phyloP scores from a whole-genome alignment of 2,113 vertebrate genomes.

The Petrocephalus microphthalmus region DNA sequence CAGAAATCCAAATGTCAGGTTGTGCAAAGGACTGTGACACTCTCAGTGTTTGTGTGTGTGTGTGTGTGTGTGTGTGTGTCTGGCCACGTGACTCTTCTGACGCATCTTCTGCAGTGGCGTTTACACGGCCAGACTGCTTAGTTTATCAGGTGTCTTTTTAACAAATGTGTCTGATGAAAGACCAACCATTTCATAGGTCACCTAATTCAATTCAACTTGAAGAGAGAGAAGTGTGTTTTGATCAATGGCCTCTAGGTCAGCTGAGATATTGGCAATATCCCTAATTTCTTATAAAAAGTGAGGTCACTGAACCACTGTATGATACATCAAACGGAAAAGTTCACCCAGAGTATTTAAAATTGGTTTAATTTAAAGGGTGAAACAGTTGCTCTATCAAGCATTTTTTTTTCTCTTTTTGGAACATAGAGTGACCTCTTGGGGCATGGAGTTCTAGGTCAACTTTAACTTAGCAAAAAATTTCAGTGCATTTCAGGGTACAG shows the following conservation, averaged over 20 bases:
- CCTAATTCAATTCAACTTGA: neutral
- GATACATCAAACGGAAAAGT: neutral
- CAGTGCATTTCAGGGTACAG: neutral
- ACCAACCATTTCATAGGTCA: neutral
- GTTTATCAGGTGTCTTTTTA: neutral
- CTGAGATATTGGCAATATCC: neutral
- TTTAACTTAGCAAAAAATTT: neutral
- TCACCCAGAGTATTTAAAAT: neutral
- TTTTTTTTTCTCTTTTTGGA: neutral
- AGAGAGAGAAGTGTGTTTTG: neutral
- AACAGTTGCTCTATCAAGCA: neutral
- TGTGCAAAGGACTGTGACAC: slow-evolving; percentile 8
- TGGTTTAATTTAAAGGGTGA: slow-evolving; percentile 2
- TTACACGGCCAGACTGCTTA: slow-evolving; percentile 11
- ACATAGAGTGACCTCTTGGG: slow-evolving; percentile 1
- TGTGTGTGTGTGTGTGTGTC: neutral
- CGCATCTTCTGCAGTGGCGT: slow-evolving; percentile 37
- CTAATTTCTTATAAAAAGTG: neutral
- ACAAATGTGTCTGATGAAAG: neutral
- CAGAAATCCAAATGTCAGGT: slow-evolving; percentile 14
- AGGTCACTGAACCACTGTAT: neutral
- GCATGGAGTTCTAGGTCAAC: neutral
- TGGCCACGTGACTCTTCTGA: slow-evolving; percentile 16
- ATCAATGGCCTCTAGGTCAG: neutral
- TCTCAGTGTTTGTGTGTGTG: neutral